Base-by-base conservation (phyloP, 2,113 vertebrate species). In the Boleophthalmus pectinirostris region DNA sequence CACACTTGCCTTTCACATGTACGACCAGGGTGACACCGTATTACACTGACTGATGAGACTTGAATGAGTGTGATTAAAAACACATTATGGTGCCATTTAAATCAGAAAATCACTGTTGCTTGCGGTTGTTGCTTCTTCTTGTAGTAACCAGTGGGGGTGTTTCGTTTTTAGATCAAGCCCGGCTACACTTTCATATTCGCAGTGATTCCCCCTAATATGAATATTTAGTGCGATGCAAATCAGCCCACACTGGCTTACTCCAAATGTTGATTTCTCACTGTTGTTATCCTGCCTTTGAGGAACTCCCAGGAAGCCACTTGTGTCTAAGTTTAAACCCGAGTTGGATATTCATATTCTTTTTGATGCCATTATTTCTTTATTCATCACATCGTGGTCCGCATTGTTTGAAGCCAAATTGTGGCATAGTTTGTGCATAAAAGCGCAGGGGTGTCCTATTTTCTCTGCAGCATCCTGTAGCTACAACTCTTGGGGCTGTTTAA, bases 221-320 rank as follows among this genome's bases (percentile, higher is more conserved):
- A 91, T 91, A 91, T 87, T 87, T 79, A 83, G 35, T n/a, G 33
- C 15, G 73, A 88, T 90, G 85, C 78, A 80, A 86, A 88, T 91
- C 45, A 20, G 21, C 53, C 38, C 69, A 3, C 45, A 72, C 49
- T 14, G 29, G 78, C 68, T 24, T 72, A 73, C 65, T 77, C 51
- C 68, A 66, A 63, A 68, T 71, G 76, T 79, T 79, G 35, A 24
- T 78, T 85, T 80, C 35, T 77, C 38, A 3, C 16, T 75, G 64
- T 69, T 84, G 69, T 66, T 56, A 82, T 45, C 43, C 73, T 74
- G 70, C 83, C 79, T 82, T 83, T 84, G 84, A 89, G 83, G 79
- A 73, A 87, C 82, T 85, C 82, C 85, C 84, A 82, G 49, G 69
- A 82, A 88, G 88, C 61, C 29, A 72, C 43, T 16, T 72, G 35